Percentiles rank a stretch among this genome's conserved stretches.
Conservation (phyloP, 2,888 invertebrate genomes). For the Aplocera efformata region DNA sequence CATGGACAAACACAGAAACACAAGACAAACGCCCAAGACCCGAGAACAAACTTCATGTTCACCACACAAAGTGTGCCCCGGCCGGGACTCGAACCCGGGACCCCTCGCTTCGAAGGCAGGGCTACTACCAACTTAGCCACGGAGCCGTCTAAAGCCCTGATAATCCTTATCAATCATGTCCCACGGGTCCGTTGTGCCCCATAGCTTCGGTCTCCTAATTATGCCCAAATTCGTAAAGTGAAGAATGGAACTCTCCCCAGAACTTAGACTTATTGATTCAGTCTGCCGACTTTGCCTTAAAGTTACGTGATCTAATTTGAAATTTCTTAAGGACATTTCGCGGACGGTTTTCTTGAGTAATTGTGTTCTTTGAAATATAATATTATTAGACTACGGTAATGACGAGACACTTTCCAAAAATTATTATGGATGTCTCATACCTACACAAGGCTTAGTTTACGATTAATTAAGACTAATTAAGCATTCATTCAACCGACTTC, state of each 20-base stretch:
- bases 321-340: conserved; percentile 28
- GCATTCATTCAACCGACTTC: too few relatives aligned
- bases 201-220: conserved; percentile 28
- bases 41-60: too few relatives aligned
- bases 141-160: too few relatives aligned
- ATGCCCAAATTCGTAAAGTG: conserved; percentile 29
- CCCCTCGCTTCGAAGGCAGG: too few relatives aligned
- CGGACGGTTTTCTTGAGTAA: conserved; percentile 24
- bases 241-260: conserved; percentile 29
- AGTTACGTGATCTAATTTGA: conserved; percentile 36
- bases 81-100: too few relatives aligned
- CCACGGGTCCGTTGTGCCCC: conserved; percentile 25
- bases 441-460: too few relatives aligned
- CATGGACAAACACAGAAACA: too few relatives aligned
- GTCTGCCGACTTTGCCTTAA: conserved; percentile 29
- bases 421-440: too few relatives aligned
- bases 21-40: too few relatives aligned
- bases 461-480: too few relatives aligned
- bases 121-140: too few relatives aligned
- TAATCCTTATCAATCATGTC: conserved; percentile 32
- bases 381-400: conserved; percentile 12
- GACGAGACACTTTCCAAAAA: not conserved
- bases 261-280: conserved; percentile 35
- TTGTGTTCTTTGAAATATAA: conserved; percentile 19
- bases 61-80: too few relatives aligned